A percentile compares a stretch with the other conserved stretches of the same genome.
phyloP scores from a whole-genome alignment of 2,797 vertebrate genomes.

The Percopsis omiscomaycus region DNA sequence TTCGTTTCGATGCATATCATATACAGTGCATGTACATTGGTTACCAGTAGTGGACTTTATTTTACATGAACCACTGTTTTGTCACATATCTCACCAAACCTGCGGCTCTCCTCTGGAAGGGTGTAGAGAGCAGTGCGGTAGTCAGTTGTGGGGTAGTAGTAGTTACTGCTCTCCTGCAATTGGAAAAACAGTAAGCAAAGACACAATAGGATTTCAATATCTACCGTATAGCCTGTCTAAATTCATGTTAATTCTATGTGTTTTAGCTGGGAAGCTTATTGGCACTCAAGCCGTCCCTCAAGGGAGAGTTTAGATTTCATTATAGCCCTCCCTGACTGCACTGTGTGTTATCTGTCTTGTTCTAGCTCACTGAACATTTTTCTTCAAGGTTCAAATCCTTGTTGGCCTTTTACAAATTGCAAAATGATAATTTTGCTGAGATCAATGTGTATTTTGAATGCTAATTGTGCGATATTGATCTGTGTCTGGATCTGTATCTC shows the following conservation, averaged over 20 bases:
- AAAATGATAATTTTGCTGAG: slow-evolving; percentile 61
- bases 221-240: not conserved
- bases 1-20: no score
- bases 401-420: slow-evolving; percentile 63
- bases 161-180: slow-evolving; percentile 66
- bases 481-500: slow-evolving; percentile 53
- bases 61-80: not conserved
- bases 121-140: slow-evolving; percentile 60
- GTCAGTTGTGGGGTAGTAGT: slow-evolving; percentile 67
- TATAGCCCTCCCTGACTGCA: slow-evolving; percentile 27
- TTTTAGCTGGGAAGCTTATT: slow-evolving; percentile 4
- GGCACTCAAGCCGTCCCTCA: not conserved
- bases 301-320: slow-evolving; percentile 37
- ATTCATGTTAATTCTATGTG: slow-evolving; percentile 38
- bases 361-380: slow-evolving; percentile 53
- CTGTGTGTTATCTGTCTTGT: slow-evolving; percentile 39
- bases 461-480: slow-evolving; percentile 72
- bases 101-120: slow-evolving; percentile 60
- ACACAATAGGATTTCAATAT: slow-evolving; percentile 24
- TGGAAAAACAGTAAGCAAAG: slow-evolving; percentile 29
- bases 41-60: not conserved
- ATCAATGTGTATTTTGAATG: slow-evolving; percentile 72
- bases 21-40: no score
- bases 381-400: slow-evolving; percentile 59
- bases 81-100: slow-evolving; percentile 56